phyloP scores from a whole-genome alignment of 2,797 vertebrate species.

The Miichthys miiuy region DNA sequence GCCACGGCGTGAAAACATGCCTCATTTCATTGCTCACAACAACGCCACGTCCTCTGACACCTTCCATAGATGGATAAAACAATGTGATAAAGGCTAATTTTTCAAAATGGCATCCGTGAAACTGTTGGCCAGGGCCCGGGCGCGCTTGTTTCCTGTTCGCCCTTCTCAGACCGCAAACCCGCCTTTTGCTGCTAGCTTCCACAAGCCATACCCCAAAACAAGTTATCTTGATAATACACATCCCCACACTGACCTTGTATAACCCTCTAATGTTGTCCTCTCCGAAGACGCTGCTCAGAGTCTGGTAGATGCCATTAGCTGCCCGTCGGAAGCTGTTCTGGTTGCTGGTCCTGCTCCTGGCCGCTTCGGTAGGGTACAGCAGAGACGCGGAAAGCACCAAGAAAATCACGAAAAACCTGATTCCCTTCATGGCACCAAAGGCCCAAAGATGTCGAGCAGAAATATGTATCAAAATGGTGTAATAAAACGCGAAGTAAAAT shows the following conservation, averaged over 20 bases:
- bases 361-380: slow-evolving; percentile 82
- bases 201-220: not conserved
- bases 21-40: accelerated
- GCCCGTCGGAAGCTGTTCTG: slow-evolving; percentile 91
- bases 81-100: slow-evolving; percentile 29
- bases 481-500: not conserved
- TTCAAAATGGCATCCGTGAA: slow-evolving; percentile 78
- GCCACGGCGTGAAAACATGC: not conserved
- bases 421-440: slow-evolving; percentile 74
- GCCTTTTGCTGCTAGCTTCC: not conserved
- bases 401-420: slow-evolving; percentile 63
- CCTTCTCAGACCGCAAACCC: slow-evolving; percentile 6
- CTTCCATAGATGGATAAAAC: not conserved
- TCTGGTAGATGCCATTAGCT: slow-evolving; percentile 90
- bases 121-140: slow-evolving; percentile 49
- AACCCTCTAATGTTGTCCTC: slow-evolving; percentile 94
- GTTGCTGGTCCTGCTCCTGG: slow-evolving; percentile 87
- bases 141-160: slow-evolving; percentile 41
- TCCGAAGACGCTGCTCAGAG: slow-evolving; percentile 90
- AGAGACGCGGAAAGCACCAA: slow-evolving; percentile 75
- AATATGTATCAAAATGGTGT: slow-evolving; percentile 3
- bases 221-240: accelerated
- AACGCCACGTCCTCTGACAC: not conserved
- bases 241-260: slow-evolving; percentile 87
- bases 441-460: not conserved